Evolutionary conservation across 2,888 invertebrate genomes (phyloP), one percentile per base, ranked within the genome.

Genomic region (Acanthosepion esculentum): DNA sequence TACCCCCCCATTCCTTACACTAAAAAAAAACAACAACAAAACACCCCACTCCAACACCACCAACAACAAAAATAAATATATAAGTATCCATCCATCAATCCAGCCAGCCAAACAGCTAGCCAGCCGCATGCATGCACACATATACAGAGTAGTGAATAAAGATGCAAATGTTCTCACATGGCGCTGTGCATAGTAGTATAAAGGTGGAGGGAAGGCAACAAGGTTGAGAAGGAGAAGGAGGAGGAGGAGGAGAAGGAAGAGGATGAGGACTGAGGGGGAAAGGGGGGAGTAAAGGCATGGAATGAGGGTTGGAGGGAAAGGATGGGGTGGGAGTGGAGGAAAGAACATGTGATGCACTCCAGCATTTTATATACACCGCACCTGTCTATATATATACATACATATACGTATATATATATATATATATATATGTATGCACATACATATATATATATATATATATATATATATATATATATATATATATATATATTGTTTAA

Each of bases 281-380:
- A 12, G 15, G 78, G 78, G 15, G 78, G 15, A 33, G n/a, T 10
- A 12, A 78, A 78, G 78, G 78, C n/a, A 78, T n/a, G 78, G 15
- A 33, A 78, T 33, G 78, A 26, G 78, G 78, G 78, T 78, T n/a
- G n/a, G 78, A 78, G n/a, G n/a, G n/a, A 15, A 1, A 5, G 78
- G n/a, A n/a, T n/a, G 12, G 10, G n/a, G 15, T 78, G 78, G n/a
- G 78, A 15, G 10, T n/a, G 78, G 78, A 33, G n/a, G n/a, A n/a
- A 78, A n/a, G n/a, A 78, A 78, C 78, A 78, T 78, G 78, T 78
- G 78, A 78, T 78, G 78, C 78, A 78, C 78, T 78, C 78, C 78
- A 78, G 78, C n/a, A 78, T 78, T 78, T 78, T 33, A 78, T 78
- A 78, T 78, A 78, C 78, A 78, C 78, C 78, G 78, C 78, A 78